Evolutionary conservation across 2,888 invertebrate species (phyloP).

Genomic region (Drosophila neoperkinsi): DNA sequence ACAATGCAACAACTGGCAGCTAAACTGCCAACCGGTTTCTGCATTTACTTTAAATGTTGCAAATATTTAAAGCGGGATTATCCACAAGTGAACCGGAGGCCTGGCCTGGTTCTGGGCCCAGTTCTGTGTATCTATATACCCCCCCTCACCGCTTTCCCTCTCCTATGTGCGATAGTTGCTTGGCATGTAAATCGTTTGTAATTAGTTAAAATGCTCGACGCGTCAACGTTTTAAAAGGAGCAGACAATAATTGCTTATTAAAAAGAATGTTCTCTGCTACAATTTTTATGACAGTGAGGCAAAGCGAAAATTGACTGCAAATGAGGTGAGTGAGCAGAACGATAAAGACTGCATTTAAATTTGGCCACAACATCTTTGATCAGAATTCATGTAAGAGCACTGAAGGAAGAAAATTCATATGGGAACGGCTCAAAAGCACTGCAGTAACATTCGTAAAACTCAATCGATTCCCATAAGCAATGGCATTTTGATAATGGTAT

Average conservation of each 20-base stretch:
- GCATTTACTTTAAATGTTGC: slow-evolving; percentile 75
- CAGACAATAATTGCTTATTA: slow-evolving; percentile 79
- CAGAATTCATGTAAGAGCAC: neutral
- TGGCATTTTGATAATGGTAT: neutral
- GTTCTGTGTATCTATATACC: slow-evolving; percentile 12
- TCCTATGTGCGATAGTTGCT: slow-evolving; percentile 37
- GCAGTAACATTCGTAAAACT: neutral
- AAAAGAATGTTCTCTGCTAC: slow-evolving; percentile 64
- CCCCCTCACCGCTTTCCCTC: neutral
- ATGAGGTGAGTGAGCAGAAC: slow-evolving; percentile 50
- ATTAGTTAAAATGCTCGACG: slow-evolving; percentile 75
- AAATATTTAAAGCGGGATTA: slow-evolving; percentile 75
- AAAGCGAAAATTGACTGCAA: slow-evolving; percentile 73
- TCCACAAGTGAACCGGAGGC: slow-evolving; percentile 56
- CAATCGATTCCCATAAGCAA: neutral
- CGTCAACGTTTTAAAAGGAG: slow-evolving; percentile 67
- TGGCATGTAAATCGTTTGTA: slow-evolving; percentile 79
- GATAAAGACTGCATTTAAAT: slow-evolving; percentile 4
- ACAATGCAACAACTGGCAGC: slow-evolving; percentile 39
- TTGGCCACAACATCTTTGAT: neutral
- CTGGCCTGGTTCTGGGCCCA: slow-evolving; percentile 64
- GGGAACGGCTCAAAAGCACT: neutral
- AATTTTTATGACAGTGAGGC: slow-evolving; percentile 66
- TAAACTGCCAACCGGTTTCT: slow-evolving; percentile 67
- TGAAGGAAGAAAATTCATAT: neutral